Percentiles rank a stretch among this genome's conserved stretches.
phyloP scores from a whole-genome alignment of 2,797 vertebrate genomes.

The Gephyroberyx darwinii region DNA sequence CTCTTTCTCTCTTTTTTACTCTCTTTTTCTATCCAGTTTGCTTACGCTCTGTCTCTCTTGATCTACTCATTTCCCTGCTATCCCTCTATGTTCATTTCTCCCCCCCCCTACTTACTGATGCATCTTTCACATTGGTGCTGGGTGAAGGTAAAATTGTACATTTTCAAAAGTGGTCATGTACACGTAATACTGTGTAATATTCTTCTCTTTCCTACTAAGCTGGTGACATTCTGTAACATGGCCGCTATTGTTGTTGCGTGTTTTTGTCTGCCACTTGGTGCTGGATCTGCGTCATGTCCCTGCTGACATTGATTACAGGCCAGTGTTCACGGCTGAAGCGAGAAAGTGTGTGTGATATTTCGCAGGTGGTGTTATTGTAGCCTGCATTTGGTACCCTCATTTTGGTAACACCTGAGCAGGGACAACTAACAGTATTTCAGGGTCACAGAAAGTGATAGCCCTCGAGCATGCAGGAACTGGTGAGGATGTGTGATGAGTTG shows the following conservation, averaged over 20 bases:
- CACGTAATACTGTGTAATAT: not conserved
- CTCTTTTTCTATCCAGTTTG: conserved; percentile 18
- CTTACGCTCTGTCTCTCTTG: not conserved
- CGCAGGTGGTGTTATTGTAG: conserved; percentile 48
- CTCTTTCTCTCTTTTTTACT: conserved; percentile 24
- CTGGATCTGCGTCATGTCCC: conserved; percentile 19
- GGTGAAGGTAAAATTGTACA: conserved; percentile 6
- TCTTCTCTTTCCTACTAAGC: not conserved
- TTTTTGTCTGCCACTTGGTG: not conserved
- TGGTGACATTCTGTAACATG: conserved; percentile 7
- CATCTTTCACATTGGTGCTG: not conserved
- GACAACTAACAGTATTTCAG: not conserved
- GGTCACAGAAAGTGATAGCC: conserved; percentile 19
- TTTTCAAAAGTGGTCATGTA: not conserved
- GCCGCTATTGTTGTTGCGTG: conserved; percentile 4
- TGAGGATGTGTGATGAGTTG: not conserved
- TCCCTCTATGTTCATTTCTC: conserved; percentile 37
- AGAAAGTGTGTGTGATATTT: conserved; percentile 38
- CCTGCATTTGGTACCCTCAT: conserved; percentile 36
- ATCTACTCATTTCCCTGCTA: conserved; percentile 25
- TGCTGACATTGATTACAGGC: conserved; percentile 44
- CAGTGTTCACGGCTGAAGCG: conserved; percentile 28
- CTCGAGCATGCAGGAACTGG: not conserved
- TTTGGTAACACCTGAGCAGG: conserved; percentile 21
- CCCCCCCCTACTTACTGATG: conserved; percentile 11